Evolutionary conservation across 2,888 invertebrate species (phyloP).

Genomic region (Eristalinus sepulchralis): DNA sequence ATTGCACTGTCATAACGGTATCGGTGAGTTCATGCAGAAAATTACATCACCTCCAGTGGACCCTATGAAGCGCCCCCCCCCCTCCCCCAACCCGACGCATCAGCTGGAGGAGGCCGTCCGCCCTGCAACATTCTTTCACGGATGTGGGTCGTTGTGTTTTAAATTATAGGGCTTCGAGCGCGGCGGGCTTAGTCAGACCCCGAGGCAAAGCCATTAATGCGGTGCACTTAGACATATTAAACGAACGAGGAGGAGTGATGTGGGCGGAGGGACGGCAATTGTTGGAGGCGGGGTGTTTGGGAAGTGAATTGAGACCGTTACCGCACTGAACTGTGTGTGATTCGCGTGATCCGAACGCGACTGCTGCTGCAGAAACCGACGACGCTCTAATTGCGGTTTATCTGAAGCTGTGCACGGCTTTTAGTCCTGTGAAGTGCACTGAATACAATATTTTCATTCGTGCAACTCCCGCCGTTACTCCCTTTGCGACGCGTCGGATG

Average conservation of each 20-base stretch:
- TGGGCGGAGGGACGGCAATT: neutral
- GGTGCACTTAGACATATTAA: conserved; percentile 70
- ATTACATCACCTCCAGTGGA: conserved; percentile 56
- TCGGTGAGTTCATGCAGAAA: conserved; percentile 68
- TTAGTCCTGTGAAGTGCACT: conserved; percentile 9
- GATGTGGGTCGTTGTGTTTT: conserved; percentile 57
- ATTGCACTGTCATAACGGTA: conserved; percentile 70
- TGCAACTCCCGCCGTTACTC: neutral
- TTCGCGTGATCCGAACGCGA: conserved; percentile 60
- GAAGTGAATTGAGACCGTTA: conserved; percentile 42
- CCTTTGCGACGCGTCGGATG: conserved; percentile 20
- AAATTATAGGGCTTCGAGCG: conserved; percentile 65
- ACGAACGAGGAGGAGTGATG: conserved; percentile 4
- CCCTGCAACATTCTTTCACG: neutral
- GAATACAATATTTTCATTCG: conserved; percentile 37
- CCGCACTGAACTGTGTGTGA: conserved; percentile 28
- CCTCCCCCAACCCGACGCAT: conserved; percentile 1
- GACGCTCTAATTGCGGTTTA: conserved; percentile 64
- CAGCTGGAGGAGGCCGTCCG: neutral
- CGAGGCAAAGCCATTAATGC: conserved; percentile 60
- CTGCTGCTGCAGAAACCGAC: neutral
- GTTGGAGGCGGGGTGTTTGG: neutral
- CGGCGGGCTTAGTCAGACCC: conserved; percentile 59
- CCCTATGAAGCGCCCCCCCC: neutral
- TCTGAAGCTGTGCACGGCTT: conserved; percentile 51